A percentile compares a stretch with the other conserved stretches of the same genome.
Conservation (phyloP, 2,888 invertebrate genomes). For the Cylindroiulus punctatus region DNA sequence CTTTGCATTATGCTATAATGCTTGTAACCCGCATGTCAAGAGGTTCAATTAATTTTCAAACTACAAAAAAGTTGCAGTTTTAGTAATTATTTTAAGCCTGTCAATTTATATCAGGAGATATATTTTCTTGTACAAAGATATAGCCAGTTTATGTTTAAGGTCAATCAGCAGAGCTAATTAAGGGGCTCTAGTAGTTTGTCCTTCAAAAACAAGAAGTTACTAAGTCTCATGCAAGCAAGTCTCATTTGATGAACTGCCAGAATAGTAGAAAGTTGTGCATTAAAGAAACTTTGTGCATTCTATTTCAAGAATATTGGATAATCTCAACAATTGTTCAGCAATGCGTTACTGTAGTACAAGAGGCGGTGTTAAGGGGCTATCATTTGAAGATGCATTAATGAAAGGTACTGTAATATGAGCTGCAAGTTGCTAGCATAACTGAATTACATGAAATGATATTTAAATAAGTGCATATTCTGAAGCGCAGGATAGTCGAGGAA, state of each 20-base stretch:
- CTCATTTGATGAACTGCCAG: background rate
- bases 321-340: background rate
- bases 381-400: conserved; percentile 59
- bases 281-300: background rate
- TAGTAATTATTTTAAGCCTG: too few relatives aligned
- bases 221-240: background rate
- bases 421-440: background rate
- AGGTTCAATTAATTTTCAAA: too few relatives aligned
- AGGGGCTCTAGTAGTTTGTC: background rate
- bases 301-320: background rate
- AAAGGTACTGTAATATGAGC: conserved; percentile 60
- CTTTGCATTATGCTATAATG: too few relatives aligned
- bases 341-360: conserved; percentile 65
- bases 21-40: too few relatives aligned
- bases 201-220: background rate
- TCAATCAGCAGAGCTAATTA: background rate
- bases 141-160: background rate
- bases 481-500: too few relatives aligned
- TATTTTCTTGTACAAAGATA: background rate
- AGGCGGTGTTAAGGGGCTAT: conserved; percentile 62
- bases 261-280: background rate
- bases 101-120: too few relatives aligned
- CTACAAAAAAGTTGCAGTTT: too few relatives aligned
- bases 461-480: too few relatives aligned
- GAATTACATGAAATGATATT: too few relatives aligned